These are phyloP conservation scores for Phymorhynchus buccinoides DNA, from an alignment of 1,140 invertebrate genomes.

Conservation along the genomic window DNA sequence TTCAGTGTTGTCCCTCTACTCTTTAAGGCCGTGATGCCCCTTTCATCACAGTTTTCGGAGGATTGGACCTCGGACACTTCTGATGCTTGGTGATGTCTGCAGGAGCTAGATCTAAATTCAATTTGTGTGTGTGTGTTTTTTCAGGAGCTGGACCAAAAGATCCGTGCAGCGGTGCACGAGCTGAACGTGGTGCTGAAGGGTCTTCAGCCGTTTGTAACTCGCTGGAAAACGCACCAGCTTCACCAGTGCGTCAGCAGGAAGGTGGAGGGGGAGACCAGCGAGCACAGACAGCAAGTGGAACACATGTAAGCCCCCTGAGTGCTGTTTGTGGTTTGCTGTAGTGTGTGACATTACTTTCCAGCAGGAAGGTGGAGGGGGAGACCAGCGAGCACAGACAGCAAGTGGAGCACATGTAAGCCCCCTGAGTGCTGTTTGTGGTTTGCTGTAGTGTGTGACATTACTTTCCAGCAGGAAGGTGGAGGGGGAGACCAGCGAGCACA, in stretches of 20 bases:
- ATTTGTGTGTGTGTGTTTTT: background rate
- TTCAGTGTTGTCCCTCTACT: too few species aligned
- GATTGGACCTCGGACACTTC: background rate
- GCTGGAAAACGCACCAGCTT: constrained; percentile 3
- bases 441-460: background rate
- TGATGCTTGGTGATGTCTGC: background rate
- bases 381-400: too few species aligned
- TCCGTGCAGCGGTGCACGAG: background rate
- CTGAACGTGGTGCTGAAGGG: background rate
- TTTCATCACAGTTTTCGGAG: background rate
- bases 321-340: too few species aligned
- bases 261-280: background rate
- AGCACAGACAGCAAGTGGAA: background rate
- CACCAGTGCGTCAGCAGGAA: background rate
- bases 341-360: background rate
- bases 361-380: too few species aligned
- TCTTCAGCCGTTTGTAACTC: background rate
- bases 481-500: background rate
- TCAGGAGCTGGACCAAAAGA: background rate
- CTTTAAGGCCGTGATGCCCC: background rate
- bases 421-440: too few species aligned
- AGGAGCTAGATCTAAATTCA: background rate
- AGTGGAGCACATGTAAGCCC: background rate
- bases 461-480: background rate
- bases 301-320: background rate